phyloP scores from a whole-genome alignment of 2,888 invertebrate genomes.

The Abrostola triplasia region DNA sequence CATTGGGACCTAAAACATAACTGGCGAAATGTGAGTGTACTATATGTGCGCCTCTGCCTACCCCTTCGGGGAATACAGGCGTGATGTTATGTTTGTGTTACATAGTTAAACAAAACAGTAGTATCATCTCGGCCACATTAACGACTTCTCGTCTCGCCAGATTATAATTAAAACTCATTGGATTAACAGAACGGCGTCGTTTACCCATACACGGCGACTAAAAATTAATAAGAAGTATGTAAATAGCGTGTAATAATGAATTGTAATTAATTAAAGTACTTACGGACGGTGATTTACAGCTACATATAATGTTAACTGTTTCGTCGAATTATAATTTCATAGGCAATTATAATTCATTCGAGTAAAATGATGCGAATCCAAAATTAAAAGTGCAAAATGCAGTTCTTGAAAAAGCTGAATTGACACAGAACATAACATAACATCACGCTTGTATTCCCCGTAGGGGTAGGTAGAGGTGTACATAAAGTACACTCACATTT shows the following conservation, averaged over 20 bases:
- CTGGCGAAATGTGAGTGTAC: too few species aligned
- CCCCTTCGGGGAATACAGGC: too few species aligned
- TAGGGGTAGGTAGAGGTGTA: too few species aligned
- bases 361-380: not conserved
- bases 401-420: too few species aligned
- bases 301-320: not conserved
- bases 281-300: not conserved
- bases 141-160: constrained; percentile 1
- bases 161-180: constrained; percentile 19
- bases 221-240: constrained; percentile 12
- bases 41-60: too few species aligned
- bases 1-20: too few species aligned
- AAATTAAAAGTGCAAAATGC: not conserved
- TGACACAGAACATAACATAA: too few species aligned
- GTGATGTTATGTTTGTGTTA: too few species aligned
- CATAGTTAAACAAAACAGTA: not conserved
- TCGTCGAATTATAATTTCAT: not conserved
- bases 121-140: not conserved
- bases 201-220: constrained; percentile 10
- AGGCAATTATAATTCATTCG: not conserved
- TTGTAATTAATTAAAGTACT: constrained; percentile 26
- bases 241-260: constrained; percentile 26
- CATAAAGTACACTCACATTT: too few species aligned
- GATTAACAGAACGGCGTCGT: constrained; percentile 17
- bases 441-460: too few species aligned